These are phyloP conservation scores for Parazoanthus atlanticus DNA, from an alignment of 92 coral and sea anemone genomes.

Conservation along the genomic window DNA sequence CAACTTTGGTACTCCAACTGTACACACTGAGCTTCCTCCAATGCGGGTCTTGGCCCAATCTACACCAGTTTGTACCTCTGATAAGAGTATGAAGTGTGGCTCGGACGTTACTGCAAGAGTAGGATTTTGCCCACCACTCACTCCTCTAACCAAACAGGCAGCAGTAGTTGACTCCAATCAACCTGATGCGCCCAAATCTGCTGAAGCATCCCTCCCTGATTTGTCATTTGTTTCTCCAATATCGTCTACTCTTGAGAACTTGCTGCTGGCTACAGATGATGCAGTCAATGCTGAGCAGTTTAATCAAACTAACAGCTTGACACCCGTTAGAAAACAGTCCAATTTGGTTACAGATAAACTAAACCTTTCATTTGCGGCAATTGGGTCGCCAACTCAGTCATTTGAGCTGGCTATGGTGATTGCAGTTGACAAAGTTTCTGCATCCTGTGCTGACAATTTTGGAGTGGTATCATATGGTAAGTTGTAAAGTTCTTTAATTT, in stretches of 20 bases:
- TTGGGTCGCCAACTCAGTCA: conserved; percentile 9
- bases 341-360: background rate
- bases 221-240: conserved; percentile 27
- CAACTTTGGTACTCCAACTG: conserved; percentile 16
- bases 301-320: background rate
- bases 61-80: conserved; percentile 8
- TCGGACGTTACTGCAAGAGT: background rate
- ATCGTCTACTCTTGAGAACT: background rate
- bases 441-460: conserved; percentile 13
- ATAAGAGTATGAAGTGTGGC: background rate
- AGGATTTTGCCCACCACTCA: background rate
- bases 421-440: conserved; percentile 35
- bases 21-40: background rate
- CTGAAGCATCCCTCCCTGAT: conserved; percentile 10
- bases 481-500: background rate
- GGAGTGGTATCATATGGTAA: background rate
- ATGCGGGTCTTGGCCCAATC: conserved; percentile 26
- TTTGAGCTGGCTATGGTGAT: conserved; percentile 28
- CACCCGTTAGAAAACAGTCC: background rate
- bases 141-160: conserved; percentile 3
- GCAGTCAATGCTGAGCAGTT: background rate
- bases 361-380: background rate
- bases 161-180: background rate
- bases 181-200: background rate
- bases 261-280: background rate